A percentile compares a stretch with the other conserved stretches of the same genome.
Evolutionary conservation across 2,888 invertebrate species (phyloP).

Genomic region (Ichneumoninae sp.): DNA sequence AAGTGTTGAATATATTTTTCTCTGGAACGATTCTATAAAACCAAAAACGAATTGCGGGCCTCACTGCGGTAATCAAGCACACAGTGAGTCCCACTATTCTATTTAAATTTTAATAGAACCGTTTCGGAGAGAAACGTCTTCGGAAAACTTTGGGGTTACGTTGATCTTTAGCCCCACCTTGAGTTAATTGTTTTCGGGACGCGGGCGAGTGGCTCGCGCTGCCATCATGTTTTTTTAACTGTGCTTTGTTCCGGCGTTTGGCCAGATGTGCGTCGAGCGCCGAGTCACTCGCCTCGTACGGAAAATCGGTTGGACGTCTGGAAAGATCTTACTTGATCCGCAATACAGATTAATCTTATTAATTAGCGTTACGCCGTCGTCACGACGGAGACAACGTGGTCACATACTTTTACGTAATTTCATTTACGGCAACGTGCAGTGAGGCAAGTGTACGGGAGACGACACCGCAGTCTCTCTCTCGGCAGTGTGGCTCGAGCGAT

Average conservation of each 20-base stretch:
- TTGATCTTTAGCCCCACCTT: too few species aligned
- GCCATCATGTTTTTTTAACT: background rate
- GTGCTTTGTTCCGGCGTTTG: background rate
- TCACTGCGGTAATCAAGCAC: too few species aligned
- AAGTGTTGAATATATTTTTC: too few species aligned
- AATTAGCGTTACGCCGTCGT: conserved; percentile 37
- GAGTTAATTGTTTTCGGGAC: background rate
- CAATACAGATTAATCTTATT: conserved; percentile 12
- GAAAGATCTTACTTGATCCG: conserved; percentile 18
- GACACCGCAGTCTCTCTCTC: conserved; percentile 7
- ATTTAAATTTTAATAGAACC: too few species aligned
- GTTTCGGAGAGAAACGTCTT: too few species aligned
- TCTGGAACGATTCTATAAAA: too few species aligned
- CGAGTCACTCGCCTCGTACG: background rate
- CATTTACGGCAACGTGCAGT: conserved; percentile 25
- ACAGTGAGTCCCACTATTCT: too few species aligned
- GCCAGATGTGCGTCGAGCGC: background rate
- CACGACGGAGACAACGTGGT: conserved; percentile 38
- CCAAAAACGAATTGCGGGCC: too few species aligned
- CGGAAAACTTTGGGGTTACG: too few species aligned
- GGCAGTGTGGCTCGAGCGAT: conserved; percentile 18
- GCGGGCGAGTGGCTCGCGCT: background rate
- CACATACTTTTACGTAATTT: conserved; percentile 54
- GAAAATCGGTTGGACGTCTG: background rate
- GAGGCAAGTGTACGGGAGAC: conserved; percentile 7